phyloP scores from a whole-genome alignment of 2,113 vertebrate species.

The Brachirus orientalis region DNA sequence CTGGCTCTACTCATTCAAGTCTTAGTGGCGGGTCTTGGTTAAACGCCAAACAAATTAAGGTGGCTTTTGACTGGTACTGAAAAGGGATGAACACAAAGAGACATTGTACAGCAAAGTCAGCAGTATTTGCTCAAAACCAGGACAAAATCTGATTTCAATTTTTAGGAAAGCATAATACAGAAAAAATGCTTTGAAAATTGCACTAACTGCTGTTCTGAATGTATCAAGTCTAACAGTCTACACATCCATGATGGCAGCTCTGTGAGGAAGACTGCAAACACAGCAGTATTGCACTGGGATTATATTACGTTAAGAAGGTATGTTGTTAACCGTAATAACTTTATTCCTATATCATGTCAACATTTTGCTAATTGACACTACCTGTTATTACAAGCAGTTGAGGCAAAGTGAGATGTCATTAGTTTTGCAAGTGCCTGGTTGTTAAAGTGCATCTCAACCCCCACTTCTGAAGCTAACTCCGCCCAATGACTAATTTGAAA shows the following conservation, averaged over 20 bases:
- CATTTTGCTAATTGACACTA: no score
- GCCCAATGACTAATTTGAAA: no score
- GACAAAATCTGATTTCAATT: conserved; percentile 18
- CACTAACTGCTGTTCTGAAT: background rate
- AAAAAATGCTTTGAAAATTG: conserved; percentile 1
- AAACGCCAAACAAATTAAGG: background rate
- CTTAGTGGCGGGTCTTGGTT: conserved; percentile 4
- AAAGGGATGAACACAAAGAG: background rate
- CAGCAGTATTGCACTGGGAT: background rate
- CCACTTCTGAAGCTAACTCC: no score
- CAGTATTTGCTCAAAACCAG: background rate
- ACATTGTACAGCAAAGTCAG: background rate
- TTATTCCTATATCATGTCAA: no score
- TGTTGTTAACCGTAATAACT: no score
- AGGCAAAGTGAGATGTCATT: no score
- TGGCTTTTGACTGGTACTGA: background rate
- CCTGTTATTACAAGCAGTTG: no score
- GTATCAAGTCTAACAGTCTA: background rate
- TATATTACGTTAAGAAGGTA: no score
- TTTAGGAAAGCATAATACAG: background rate
- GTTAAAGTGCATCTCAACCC: no score
- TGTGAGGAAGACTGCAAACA: background rate
- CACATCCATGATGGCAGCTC: background rate
- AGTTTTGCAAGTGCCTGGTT: no score
- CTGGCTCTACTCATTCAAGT: background rate